Base-by-base conservation (phyloP, 2,888 invertebrate species). In the Caenorhabditis uteleia region DNA sequence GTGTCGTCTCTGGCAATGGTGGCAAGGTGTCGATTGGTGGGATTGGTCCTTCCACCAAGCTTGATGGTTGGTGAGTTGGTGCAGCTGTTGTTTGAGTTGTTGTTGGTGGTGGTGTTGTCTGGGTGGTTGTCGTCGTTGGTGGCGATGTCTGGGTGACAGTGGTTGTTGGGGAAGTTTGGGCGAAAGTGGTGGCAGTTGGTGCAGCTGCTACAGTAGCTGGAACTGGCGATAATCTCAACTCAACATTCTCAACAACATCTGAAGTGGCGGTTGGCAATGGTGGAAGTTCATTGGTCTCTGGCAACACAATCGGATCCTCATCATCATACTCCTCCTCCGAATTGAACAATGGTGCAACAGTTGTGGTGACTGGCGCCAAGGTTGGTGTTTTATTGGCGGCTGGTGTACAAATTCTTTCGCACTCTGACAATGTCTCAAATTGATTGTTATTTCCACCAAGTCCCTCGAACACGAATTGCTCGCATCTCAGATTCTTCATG, bases 391-490 rank as follows among this genome's bases (percentile, higher is more conserved):
- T 7, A 4, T 26, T 42, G 14, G 1, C 42, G 12, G 42, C 21
- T 2, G 12, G 66, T 8, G 73, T 70, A 57, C 79, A 79, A 38
- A 68, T 56, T 21, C 66, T 38, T 49, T 77, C 76, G 62, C 82
- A 82, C 20, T 78, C 78, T n/a, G 62, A 60, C 10, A 71, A 62
- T 6, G 72, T 74, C 49, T 75, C 73, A 56, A 82, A 82, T 50
- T 74, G 75, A 47, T 82, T 82, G 23, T 61, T 68, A 59, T 82
- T 82, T 46, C 82, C 82, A 23, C 75, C 78, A 7, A 70, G 61
- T 43, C 82, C 82, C 40, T 77, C 74, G 68, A 72, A 82, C 31
- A 82, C 78, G 47, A 82, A 78, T 60, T 79, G 79, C 57, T 82
- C 82, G 61, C 82, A 82, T 23, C 79, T 70, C 16, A 80, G 69